These are phyloP conservation scores for Anastrepha obliqua DNA, from an alignment of 1,140 invertebrate species.

Conservation along the genomic window DNA sequence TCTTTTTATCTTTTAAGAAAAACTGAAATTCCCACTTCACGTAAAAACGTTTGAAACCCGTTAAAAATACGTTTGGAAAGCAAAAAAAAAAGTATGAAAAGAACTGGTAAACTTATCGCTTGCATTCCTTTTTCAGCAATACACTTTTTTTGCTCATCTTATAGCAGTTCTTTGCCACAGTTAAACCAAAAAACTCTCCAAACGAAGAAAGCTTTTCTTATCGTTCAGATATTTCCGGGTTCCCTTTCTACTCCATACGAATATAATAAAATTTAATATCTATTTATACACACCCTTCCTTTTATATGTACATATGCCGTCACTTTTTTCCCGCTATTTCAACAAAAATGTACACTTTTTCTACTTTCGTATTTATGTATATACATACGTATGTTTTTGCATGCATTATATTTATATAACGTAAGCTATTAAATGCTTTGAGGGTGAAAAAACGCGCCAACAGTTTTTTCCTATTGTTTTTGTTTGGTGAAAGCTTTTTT, in stretches of 20 bases:
- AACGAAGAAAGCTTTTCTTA: neutral
- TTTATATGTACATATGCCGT: neutral
- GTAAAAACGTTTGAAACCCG: neutral
- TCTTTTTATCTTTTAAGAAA: neutral
- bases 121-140: neutral
- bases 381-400: neutral
- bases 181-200: too few relatives aligned
- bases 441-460: slow-evolving; percentile 33
- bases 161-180: neutral
- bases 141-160: neutral
- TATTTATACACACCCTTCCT: neutral
- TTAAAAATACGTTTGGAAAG: slow-evolving; percentile 22
- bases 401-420: neutral
- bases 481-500: slow-evolving; percentile 22
- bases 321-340: neutral
- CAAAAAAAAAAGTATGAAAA: neutral
- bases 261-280: neutral
- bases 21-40: too few relatives aligned
- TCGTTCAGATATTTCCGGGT: neutral
- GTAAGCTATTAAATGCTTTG: neutral
- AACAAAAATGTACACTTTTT: slow-evolving; percentile 10
- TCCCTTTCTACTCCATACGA: neutral
- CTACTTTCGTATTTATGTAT: neutral
- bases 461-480: neutral
- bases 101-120: neutral